Base-by-base conservation (phyloP, 1,140 invertebrate genomes). In the Condylostylus longicornis region DNA sequence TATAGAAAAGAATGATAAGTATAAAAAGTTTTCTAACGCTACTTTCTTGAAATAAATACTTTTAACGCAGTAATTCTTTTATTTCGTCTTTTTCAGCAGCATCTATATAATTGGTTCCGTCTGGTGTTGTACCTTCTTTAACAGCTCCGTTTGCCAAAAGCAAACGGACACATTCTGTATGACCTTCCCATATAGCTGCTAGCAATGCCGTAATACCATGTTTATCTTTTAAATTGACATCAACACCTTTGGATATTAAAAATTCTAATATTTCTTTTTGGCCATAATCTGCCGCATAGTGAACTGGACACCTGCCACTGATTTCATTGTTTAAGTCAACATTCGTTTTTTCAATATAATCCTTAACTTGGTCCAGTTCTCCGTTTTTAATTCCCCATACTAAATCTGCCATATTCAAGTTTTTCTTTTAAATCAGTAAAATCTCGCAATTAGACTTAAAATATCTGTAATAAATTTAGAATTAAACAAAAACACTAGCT, bases 131-230 rank as follows among this genome's bases (percentile, higher is more conserved):
- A 7, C 84, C 87, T 62, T 72, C 70, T 63, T 82, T 86, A 45
- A 72, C 74, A 40, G 89, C 89, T 49, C 89, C 83, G 64, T 83
- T 83, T 65, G 85, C 75, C 41, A 95, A 51, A 41, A 95, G 67
- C 35, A 88, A 66, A 63, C 84, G 79, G 15, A 95, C 88, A 67
- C 87, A 91, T 37, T 79, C 74, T 34, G 79, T 87, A 55, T 96
- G 90, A 33, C 87, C 88, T 67, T 96, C 90, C 85, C 86, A 96
- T 50, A 95, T 89, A 41, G 90, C 90, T 43, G 89, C 86, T 45
- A 95, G 61, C 25, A 96, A 66, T 15, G 87, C 79, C 38, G 81
- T 88, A 43, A 96, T 94, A 6, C 87, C 89, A 73, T 93, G 85
- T 65, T 91, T 91, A 59, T 96, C 90, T 58, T 74, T 74, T 75